Conservation (phyloP, 2,888 invertebrate species). For the Neria commutata region DNA sequence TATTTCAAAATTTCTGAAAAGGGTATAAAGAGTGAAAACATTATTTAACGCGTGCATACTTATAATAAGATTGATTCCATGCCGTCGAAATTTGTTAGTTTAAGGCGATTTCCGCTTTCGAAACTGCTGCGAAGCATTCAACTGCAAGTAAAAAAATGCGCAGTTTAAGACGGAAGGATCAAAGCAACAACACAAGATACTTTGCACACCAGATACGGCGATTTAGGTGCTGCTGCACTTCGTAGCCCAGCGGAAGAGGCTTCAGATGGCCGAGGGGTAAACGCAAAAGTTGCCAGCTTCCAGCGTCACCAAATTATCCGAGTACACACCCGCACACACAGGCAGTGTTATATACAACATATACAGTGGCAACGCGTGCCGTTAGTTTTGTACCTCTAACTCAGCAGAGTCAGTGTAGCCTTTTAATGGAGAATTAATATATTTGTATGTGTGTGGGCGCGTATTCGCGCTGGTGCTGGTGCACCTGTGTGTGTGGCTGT, state of each 20-base stretch:
- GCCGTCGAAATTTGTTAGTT: no score
- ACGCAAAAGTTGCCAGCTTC: constrained; percentile 8
- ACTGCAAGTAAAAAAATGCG: not conserved
- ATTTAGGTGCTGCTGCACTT: constrained; percentile 10
- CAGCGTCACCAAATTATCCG: not conserved
- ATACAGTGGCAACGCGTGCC: no score
- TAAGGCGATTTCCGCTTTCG: no score
- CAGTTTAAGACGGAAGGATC: not conserved
- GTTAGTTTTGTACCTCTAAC: no score
- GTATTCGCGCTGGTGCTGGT: no score
- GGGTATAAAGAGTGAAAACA: constrained; percentile 6
- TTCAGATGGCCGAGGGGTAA: not conserved
- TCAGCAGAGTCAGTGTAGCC: no score
- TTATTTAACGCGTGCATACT: constrained; percentile 13
- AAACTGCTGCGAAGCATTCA: no score
- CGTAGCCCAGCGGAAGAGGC: not conserved
- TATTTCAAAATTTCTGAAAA: constrained; percentile 2
- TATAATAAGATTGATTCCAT: no score
- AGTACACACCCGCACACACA: no score
- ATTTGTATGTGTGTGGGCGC: no score
- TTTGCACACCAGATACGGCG: not conserved
- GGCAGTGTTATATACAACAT: no score
- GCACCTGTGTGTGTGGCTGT: constrained; percentile 5
- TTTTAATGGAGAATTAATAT: no score
- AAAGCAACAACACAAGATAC: constrained; percentile 1